Percentiles rank a stretch among this genome's conserved stretches.
phyloP scores from a whole-genome alignment of 2,797 vertebrate species.

The Ctenopoma multispine region DNA sequence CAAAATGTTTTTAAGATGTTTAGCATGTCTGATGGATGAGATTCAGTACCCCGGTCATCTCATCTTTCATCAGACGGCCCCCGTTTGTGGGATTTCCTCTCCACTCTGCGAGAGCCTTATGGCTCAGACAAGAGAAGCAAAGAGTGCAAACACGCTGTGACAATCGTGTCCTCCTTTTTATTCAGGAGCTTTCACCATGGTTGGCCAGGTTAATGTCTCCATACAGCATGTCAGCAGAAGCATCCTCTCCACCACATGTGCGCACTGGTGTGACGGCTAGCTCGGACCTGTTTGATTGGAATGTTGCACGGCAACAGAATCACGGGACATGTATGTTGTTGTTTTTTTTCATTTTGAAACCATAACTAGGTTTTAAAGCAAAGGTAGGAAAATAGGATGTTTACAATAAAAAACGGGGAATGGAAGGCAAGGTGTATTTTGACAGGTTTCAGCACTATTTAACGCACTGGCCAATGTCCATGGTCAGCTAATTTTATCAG shows the following conservation, averaged over 20 bases:
- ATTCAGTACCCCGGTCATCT: conserved; percentile 18
- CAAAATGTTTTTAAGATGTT: conserved; percentile 5
- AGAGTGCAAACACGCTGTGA: conserved; percentile 83
- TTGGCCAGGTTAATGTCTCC: conserved; percentile 84
- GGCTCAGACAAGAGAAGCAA: conserved; percentile 70
- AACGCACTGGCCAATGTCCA: conserved; percentile 1
- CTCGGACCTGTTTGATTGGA: conserved; percentile 54
- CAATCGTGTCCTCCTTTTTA: conserved; percentile 82
- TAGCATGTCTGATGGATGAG: background rate
- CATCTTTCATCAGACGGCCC: conserved; percentile 46
- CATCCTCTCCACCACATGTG: conserved; percentile 65
- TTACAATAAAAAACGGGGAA: background rate
- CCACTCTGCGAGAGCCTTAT: conserved; percentile 60
- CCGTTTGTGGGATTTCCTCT: conserved; percentile 53
- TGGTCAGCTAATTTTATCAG: conserved; percentile 44
- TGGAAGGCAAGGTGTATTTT: conserved; percentile 1
- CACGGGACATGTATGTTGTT: conserved; percentile 39
- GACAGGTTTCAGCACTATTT: conserved; percentile 29
- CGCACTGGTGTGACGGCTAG: conserved; percentile 66
- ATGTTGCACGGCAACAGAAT: conserved; percentile 42
- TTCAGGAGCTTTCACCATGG: conserved; percentile 74
- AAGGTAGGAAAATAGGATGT: conserved; percentile 30
- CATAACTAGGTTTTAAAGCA: conserved; percentile 39
- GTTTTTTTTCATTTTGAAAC: conserved; percentile 27
- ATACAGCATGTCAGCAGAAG: conserved; percentile 81